A percentile compares a stretch with the other conserved stretches of the same genome.
Evolutionary conservation across 2,113 vertebrate genomes (phyloP).

Genomic region (Urocitellus parryii): DNA sequence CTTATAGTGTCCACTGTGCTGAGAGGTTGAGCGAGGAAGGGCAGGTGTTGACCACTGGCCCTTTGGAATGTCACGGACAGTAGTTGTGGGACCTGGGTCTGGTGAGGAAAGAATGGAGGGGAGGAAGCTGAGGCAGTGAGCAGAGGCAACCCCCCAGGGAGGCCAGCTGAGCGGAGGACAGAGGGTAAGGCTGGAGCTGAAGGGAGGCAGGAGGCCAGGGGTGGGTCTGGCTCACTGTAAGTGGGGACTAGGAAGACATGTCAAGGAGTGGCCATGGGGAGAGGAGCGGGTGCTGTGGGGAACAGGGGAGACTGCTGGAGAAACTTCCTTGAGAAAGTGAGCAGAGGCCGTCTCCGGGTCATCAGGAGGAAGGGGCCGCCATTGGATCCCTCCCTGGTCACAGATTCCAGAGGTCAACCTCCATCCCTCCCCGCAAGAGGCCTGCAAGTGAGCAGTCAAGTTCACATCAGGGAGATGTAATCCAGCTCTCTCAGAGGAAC

Average conservation of each 20-base stretch:
- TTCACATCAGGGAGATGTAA: neutral
- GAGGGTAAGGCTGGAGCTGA: too few relatives aligned
- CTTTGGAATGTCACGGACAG: neutral
- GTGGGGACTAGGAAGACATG: accelerated
- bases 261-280: neutral
- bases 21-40: neutral
- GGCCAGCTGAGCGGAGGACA: neutral
- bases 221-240: neutral
- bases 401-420: neutral
- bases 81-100: neutral
- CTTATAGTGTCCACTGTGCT: neutral
- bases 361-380: neutral
- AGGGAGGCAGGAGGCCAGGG: neutral
- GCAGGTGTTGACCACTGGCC: neutral
- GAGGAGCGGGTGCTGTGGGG: neutral
- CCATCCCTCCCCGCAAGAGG: neutral
- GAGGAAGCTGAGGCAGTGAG: neutral
- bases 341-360: accelerated
- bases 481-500: neutral
- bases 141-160: neutral
- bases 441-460: neutral
- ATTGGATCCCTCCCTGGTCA: neutral
- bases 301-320: neutral
- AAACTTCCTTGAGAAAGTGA: neutral
- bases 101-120: neutral